phyloP scores from a whole-genome alignment of 2,797 vertebrate species.

The Aldrovandia affinis region DNA sequence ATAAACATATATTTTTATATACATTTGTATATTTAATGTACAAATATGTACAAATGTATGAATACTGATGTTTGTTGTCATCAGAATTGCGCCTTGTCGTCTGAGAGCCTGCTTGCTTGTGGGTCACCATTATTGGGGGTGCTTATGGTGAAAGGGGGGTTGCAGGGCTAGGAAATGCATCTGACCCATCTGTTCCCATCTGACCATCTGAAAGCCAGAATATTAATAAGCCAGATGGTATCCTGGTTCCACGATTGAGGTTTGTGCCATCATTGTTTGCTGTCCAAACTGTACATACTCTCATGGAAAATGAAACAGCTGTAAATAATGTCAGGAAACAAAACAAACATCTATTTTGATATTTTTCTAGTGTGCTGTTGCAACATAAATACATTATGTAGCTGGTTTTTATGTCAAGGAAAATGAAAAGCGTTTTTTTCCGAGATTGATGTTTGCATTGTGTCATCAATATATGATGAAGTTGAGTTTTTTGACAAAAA shows the following conservation, averaged over 20 bases:
- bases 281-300: not conserved
- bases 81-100: not conserved
- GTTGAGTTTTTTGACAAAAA: not conserved
- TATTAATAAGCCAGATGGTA: slow-evolving; percentile 17
- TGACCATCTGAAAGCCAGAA: slow-evolving; percentile 6
- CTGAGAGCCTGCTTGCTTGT: not conserved
- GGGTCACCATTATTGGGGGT: not conserved
- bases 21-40: too few species aligned
- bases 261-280: not conserved
- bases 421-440: too few species aligned
- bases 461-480: too few species aligned
- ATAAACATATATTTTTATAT: not conserved
- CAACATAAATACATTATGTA: too few species aligned
- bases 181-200: too few species aligned
- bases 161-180: not conserved
- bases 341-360: not conserved
- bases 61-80: not conserved
- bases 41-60: not conserved
- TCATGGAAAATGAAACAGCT: not conserved
- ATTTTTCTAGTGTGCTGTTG: not conserved
- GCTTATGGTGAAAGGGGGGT: not conserved
- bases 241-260: not conserved
- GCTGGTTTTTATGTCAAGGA: too few species aligned
- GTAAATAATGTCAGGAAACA: not conserved
- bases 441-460: too few species aligned